A percentile compares a stretch with the other conserved stretches of the same genome.
Conservation (phyloP, 1,140 invertebrate species). For the Meloidogyne hapla region DNA sequence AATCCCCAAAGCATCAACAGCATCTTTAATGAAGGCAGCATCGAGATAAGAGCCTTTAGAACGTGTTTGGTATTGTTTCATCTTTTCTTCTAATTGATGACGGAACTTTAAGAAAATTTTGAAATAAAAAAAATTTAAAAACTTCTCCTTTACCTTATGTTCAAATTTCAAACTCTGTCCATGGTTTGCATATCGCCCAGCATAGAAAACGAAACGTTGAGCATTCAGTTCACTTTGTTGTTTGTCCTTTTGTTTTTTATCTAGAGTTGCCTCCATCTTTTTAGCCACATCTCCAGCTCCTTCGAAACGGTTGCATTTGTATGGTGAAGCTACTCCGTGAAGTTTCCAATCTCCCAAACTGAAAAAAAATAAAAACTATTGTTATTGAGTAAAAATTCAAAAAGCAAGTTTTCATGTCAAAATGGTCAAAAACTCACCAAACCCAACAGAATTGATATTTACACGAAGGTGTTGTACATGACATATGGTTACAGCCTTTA, state of each 20-base stretch:
- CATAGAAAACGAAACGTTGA: conserved; percentile 94
- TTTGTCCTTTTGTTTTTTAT: neutral
- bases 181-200: conserved; percentile 99
- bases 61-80: conserved; percentile 88
- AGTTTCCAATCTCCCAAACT: conserved; percentile 94
- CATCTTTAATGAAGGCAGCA: conserved; percentile 85
- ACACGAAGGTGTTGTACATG: conserved; percentile 93
- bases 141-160: conserved; percentile 78
- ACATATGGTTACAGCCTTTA: conserved; percentile 98
- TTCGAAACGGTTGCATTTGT: conserved; percentile 96
- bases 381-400: too few species aligned
- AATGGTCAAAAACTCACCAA: conserved; percentile 66
- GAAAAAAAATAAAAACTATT: too few species aligned
- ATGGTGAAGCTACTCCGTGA: conserved; percentile 84
- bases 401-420: too few species aligned
- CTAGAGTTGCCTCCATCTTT: neutral
- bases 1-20: conserved; percentile 84
- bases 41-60: conserved; percentile 64
- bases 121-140: conserved; percentile 20
- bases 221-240: conserved; percentile 78
- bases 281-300: conserved; percentile 84
- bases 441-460: conserved; percentile 99
- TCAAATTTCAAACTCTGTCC: conserved; percentile 92
- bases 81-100: conserved; percentile 91
- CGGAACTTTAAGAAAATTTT: conserved; percentile 75